Evolutionary conservation across 2,888 invertebrate species (phyloP).

Genomic region (Bhutanitis thaidina): DNA sequence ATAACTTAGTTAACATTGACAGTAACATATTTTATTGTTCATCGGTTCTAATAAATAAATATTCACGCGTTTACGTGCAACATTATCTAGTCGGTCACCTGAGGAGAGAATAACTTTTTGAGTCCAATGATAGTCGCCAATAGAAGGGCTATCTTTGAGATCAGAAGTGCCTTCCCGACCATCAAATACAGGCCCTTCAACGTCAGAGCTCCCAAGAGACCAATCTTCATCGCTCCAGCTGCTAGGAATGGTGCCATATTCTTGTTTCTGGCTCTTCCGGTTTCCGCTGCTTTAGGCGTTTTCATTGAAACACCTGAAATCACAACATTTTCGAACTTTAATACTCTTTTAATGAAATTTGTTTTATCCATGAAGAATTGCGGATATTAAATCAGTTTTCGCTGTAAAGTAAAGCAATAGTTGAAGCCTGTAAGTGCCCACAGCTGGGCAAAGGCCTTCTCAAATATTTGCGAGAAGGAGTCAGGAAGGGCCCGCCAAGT

Average conservation of each 20-base stretch:
- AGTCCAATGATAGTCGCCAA: constrained; percentile 89
- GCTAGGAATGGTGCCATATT: constrained; percentile 86
- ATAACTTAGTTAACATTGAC: not conserved
- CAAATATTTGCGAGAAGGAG: too few species aligned
- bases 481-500: too few species aligned
- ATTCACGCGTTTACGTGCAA: constrained; percentile 8
- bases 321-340: constrained; percentile 16
- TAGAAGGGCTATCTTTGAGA: constrained; percentile 90
- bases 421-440: too few species aligned
- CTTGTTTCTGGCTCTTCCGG: constrained; percentile 87
- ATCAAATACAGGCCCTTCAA: constrained; percentile 90
- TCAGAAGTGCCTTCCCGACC: constrained; percentile 91
- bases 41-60: constrained; percentile 16
- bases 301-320: constrained; percentile 84
- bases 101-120: constrained; percentile 89
- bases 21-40: not conserved
- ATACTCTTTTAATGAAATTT: too few species aligned
- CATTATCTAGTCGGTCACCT: constrained; percentile 58
- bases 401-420: too few species aligned
- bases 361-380: too few species aligned
- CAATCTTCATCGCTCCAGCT: constrained; percentile 89
- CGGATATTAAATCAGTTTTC: too few species aligned
- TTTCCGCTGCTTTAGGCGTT: constrained; percentile 77
- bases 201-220: constrained; percentile 88
- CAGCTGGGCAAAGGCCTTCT: too few species aligned